phyloP scores from a whole-genome alignment of 2,113 vertebrate genomes.

The Siniperca knerii region DNA sequence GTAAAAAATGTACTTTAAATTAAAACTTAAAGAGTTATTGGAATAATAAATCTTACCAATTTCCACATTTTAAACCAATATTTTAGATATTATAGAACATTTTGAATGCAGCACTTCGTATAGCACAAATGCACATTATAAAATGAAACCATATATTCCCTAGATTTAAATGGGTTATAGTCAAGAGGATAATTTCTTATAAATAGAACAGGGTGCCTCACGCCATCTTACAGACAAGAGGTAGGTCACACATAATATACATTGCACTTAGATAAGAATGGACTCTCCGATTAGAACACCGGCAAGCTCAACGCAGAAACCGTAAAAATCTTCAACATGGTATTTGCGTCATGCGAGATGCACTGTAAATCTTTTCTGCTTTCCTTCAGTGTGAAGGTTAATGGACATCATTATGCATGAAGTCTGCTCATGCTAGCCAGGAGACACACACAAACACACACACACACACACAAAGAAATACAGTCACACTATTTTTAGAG shows the following conservation, averaged over 20 bases:
- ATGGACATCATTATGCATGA: conserved; percentile 79
- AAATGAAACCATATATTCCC: not conserved
- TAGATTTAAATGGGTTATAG: conserved; percentile 26
- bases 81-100: not conserved
- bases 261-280: conserved; percentile 21
- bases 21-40: not conserved
- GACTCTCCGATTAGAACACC: not conserved
- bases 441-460: conserved; percentile 36
- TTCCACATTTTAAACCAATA: not conserved
- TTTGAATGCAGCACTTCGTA: not conserved
- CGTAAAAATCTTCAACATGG: not conserved
- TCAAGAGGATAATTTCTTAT: not conserved
- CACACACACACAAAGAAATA: conserved; percentile 64
- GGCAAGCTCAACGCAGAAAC: not conserved
- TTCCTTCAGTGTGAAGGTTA: conserved; percentile 75
- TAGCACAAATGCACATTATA: not conserved
- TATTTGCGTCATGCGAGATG: conserved; percentile 39
- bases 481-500: conserved; percentile 78
- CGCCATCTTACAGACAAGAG: conserved; percentile 15
- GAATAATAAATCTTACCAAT: not conserved
- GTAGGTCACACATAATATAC: conserved; percentile 22
- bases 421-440: conserved; percentile 52
- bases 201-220: conserved; percentile 29
- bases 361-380: conserved; percentile 51
- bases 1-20: too few relatives aligned